These are phyloP conservation scores for Semibalanus balanoides DNA, from an alignment of 1,140 invertebrate genomes.

Conservation along the genomic window DNA sequence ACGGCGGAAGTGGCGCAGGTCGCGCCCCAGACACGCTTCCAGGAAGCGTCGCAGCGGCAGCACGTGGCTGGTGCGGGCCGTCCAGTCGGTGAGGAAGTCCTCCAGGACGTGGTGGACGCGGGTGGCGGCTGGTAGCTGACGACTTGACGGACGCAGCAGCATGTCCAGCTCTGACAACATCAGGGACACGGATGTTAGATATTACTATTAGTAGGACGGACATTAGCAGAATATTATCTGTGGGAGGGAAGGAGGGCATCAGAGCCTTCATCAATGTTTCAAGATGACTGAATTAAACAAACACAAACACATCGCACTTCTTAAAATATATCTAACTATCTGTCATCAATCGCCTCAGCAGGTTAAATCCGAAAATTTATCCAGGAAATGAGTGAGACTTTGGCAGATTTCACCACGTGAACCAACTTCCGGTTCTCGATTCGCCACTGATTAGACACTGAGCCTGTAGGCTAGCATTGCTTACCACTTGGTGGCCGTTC, in stretches of 20 bases:
- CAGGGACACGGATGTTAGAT: too few relatives aligned
- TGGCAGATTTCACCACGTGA: neutral
- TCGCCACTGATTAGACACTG: neutral
- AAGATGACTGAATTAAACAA: too few relatives aligned
- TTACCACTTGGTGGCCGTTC: constrained; percentile 29
- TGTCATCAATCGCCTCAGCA: too few relatives aligned
- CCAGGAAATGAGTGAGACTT: too few relatives aligned
- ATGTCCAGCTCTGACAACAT: constrained; percentile 28
- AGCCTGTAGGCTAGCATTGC: neutral
- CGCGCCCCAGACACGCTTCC: constrained; percentile 24
- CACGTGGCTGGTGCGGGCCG: constrained; percentile 29
- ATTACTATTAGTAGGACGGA: too few relatives aligned
- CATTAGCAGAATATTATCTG: too few relatives aligned
- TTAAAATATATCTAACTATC: too few relatives aligned
- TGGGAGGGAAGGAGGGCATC: too few relatives aligned
- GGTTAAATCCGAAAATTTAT: too few relatives aligned
- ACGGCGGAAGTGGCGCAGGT: constrained; percentile 28
- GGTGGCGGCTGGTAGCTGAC: constrained; percentile 27
- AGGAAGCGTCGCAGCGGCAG: constrained; percentile 32
- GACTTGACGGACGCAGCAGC: constrained; percentile 16
- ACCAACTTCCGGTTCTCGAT: too few relatives aligned
- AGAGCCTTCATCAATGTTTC: too few relatives aligned
- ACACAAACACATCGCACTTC: too few relatives aligned
- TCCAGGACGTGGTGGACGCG: constrained; percentile 35
- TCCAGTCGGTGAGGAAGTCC: constrained; percentile 35